A percentile compares a stretch with the other conserved stretches of the same genome.
Evolutionary conservation across 1,140 invertebrate genomes (phyloP).

Genomic region (Ceratoteleas bidentatus): DNA sequence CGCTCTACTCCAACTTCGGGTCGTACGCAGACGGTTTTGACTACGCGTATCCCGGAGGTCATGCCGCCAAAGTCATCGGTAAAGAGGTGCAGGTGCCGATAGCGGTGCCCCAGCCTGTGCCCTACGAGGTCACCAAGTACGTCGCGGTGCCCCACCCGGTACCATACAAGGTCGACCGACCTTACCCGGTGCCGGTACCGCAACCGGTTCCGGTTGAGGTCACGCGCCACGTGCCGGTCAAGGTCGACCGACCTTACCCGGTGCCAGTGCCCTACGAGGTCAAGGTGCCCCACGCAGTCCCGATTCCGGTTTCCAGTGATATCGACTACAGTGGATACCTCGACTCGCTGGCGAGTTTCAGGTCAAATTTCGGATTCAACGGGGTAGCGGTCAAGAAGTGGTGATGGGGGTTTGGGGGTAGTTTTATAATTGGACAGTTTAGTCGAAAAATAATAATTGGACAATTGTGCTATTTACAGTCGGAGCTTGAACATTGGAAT

Average conservation of each 20-base stretch:
- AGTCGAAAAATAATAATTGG: no score
- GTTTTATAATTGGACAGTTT: no score
- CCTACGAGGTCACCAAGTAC: slow-evolving; percentile 66
- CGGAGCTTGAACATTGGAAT: no score
- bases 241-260: slow-evolving; percentile 69
- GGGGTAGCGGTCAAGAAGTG: slow-evolving; percentile 19
- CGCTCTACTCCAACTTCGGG: slow-evolving; percentile 30
- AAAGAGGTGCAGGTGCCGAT: slow-evolving; percentile 68
- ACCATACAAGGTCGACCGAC: slow-evolving; percentile 67
- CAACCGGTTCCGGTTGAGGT: slow-evolving; percentile 68
- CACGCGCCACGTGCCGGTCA: slow-evolving; percentile 68
- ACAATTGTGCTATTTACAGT: no score
- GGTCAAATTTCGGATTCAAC: neutral
- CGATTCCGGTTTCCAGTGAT: slow-evolving; percentile 36
- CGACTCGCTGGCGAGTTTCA: slow-evolving; percentile 7
- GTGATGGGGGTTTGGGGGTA: slow-evolving; percentile 4
- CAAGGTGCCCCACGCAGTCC: slow-evolving; percentile 64
- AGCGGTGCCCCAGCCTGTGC: slow-evolving; percentile 66
- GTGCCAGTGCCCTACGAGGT: slow-evolving; percentile 65
- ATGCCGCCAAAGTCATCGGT: slow-evolving; percentile 40
- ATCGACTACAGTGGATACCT: slow-evolving; percentile 15
- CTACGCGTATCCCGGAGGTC: slow-evolving; percentile 21
- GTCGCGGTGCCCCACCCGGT: slow-evolving; percentile 65
- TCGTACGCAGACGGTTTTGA: slow-evolving; percentile 37
- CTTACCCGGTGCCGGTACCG: slow-evolving; percentile 67